A percentile compares a stretch with the other conserved stretches of the same genome.
phyloP scores from a whole-genome alignment of 2,888 invertebrate genomes.

The Melanophora roralis region DNA sequence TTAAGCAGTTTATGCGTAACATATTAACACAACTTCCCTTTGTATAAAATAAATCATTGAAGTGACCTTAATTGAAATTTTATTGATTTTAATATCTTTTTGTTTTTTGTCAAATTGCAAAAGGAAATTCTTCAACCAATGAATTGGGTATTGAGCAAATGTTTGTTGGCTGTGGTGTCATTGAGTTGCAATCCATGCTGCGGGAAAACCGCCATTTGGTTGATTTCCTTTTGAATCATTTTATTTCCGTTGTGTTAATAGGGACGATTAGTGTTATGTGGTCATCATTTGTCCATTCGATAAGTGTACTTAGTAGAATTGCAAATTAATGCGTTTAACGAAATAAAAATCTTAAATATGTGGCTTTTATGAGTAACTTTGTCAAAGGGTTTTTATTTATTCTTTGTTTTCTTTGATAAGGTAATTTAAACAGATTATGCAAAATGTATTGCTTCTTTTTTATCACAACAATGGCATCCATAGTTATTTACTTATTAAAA shows the following conservation, averaged over 20 bases:
- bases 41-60: conserved; percentile 8
- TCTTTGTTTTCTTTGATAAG: no score
- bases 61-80: conserved; percentile 1
- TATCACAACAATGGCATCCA: no score
- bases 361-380: no score
- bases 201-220: neutral
- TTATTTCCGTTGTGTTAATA: conserved; percentile 31
- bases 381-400: no score
- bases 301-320: no score
- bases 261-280: neutral
- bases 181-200: neutral
- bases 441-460: no score
- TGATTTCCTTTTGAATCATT: conserved; percentile 36
- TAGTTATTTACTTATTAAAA: no score
- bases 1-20: no score
- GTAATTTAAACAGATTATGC: no score
- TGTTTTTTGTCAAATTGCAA: neutral
- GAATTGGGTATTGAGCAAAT: neutral
- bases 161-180: neutral
- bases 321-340: no score
- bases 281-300: neutral
- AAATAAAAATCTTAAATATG: no score
- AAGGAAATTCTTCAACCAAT: conserved; percentile 13
- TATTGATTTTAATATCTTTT: neutral
- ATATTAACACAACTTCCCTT: no score